Conservation (phyloP, 1,140 invertebrate genomes). For the Penaeus japonicus region DNA sequence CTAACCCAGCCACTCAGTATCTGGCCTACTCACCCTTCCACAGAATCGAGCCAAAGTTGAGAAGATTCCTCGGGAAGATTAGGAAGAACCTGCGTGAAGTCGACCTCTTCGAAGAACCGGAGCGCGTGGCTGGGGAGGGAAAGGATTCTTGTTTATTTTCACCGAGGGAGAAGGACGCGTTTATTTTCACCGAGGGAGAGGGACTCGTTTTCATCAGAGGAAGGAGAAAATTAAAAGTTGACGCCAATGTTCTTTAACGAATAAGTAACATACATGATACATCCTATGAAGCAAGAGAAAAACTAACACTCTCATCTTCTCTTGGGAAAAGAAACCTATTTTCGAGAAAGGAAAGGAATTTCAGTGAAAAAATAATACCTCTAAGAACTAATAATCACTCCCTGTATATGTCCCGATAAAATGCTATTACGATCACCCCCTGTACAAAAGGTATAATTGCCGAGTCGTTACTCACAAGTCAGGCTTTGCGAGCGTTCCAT, state of each 20-base stretch:
- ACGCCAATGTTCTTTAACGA: background rate
- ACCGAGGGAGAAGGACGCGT: background rate
- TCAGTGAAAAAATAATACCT: no score
- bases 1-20: background rate
- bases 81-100: background rate
- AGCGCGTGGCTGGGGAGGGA: background rate
- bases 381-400: no score
- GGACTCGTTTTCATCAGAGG: background rate
- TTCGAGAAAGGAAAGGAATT: background rate
- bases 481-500: no score
- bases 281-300: background rate
- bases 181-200: background rate
- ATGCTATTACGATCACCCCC: no score
- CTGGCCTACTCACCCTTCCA: slow-evolving; percentile 8
- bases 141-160: background rate
- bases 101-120: background rate
- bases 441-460: no score
- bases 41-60: background rate
- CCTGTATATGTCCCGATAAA: no score
- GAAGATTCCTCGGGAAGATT: background rate
- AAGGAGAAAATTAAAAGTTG: background rate
- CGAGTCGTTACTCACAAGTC: no score
- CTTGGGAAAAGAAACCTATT: background rate
- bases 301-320: background rate
- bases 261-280: background rate